These are phyloP conservation scores for Polyploca ridens DNA, from an alignment of 2,888 invertebrate species.

Conservation along the genomic window DNA sequence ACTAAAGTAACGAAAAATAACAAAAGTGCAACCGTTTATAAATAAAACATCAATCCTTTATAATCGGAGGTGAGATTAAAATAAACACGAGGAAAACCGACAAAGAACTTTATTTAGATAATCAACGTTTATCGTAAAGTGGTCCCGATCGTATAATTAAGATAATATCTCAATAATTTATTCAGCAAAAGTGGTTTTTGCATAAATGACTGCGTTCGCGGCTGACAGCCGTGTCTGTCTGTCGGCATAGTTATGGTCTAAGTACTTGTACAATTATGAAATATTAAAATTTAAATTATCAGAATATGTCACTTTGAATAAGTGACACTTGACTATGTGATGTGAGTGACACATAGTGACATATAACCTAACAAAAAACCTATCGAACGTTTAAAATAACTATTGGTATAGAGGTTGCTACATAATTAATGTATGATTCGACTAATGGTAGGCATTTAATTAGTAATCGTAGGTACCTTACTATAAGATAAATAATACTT, in stretches of 20 bases:
- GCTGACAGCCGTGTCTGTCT: conserved; percentile 19
- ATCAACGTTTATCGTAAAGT: conserved; percentile 41
- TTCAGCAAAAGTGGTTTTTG: conserved; percentile 45
- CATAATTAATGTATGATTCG: no score
- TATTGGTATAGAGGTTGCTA: no score
- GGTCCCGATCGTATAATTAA: conserved; percentile 55
- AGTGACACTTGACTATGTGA: neutral
- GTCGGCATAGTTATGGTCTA: neutral
- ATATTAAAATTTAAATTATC: neutral
- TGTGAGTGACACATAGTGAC: neutral
- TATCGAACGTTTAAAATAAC: no score
- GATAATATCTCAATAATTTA: conserved; percentile 54
- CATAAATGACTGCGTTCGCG: conserved; percentile 37
- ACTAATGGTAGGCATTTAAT: no score
- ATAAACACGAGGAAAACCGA: conserved; percentile 37
- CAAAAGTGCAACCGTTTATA: conserved; percentile 2
- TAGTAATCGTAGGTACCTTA: no score
- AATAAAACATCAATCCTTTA: conserved; percentile 6
- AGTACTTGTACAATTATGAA: conserved; percentile 14
- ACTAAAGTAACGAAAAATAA: neutral
- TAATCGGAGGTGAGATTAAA: conserved; percentile 16
- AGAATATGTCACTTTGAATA: neutral
- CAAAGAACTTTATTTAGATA: conserved; percentile 46
- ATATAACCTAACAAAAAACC: neutral
- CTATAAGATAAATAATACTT: no score